Evolutionary conservation across 2,888 invertebrate species (phyloP), one percentile per base, ranked within the genome.

Genomic region (Hanleya hanleyi): DNA sequence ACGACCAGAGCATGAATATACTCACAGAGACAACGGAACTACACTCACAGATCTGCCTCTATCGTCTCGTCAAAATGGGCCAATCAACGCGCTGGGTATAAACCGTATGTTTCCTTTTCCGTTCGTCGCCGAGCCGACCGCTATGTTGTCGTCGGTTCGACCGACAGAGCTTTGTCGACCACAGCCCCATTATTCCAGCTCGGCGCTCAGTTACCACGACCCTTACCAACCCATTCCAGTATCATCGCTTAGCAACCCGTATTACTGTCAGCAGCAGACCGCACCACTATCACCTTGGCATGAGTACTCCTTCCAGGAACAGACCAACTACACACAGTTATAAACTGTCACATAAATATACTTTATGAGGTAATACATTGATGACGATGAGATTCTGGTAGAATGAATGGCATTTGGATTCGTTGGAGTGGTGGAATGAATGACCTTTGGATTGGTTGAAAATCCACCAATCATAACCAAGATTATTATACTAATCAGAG

Each of bases 211-310:
- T 47, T 81, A 84, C 6, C 33, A 37, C 35, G 84, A 84, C 50
- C 77, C 82, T 1, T 86, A 83, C 69, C 84, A 85, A 69, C 82
- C 85, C 1, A 70, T 84, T 41, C 66, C 80, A 41, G 82, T 85
- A 26, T 81, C 86, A 9, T 84, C 85, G 5, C 75, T 85, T 9
- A 79, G 75, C 72, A 86, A 86, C 67, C 85, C 85, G 0, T 85
- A 83, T 65, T 85, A 78, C 75, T 62, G 73, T n/a, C 62, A 64
- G 6, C n/a, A 35, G 3, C 64, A 57, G 57, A 29, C 57, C n/a
- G 4, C 47, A 1, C 47, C 47, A 47, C 47, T 22, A 47, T 22
- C 18, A 22, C 47, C 18, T 18, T 47, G 2, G 47, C 47, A 47
- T 47, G 47, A 47, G n/a, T n/a, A n/a, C 47, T 47, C 47, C 47